These are phyloP conservation scores for Pristionchus japonicus DNA, from an alignment of 2,888 invertebrate species.

Conservation along the genomic window DNA sequence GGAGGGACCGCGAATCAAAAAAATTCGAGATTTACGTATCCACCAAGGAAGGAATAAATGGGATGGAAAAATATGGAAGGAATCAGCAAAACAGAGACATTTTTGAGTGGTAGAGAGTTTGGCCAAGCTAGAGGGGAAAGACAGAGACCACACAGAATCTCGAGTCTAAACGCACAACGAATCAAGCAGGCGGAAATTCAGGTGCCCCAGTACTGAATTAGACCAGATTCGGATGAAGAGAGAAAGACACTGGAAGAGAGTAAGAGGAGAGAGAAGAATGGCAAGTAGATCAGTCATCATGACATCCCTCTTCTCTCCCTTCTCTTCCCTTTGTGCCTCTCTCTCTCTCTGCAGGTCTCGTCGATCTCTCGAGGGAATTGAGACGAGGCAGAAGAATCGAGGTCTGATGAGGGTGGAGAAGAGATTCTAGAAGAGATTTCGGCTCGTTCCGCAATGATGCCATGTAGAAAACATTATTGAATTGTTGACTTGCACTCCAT, in stretches of 20 bases:
- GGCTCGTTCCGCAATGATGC: not conserved
- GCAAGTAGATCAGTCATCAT: constrained; percentile 35
- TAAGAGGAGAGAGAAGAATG: not conserved
- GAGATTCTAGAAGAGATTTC: not conserved
- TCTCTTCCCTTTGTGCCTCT: not conserved
- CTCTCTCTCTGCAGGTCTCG: not conserved
- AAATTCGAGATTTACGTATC: not conserved
- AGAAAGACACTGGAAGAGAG: not conserved
- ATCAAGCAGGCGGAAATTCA: constrained; percentile 5
- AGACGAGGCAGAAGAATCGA: not conserved
- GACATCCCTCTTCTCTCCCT: not conserved
- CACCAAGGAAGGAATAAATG: not conserved
- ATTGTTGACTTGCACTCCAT: not conserved
- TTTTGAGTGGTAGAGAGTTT: not conserved
- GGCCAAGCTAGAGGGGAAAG: not conserved
- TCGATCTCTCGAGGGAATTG: constrained; percentile 8
- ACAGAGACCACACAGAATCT: not conserved
- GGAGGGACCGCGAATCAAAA: not conserved
- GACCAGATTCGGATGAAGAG: not conserved
- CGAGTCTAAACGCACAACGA: not conserved
- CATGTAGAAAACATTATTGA: not conserved
- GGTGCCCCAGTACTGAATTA: not conserved
- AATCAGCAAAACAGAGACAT: not conserved
- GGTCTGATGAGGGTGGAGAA: constrained; percentile 32
- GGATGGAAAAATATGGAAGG: not conserved